phyloP scores from a whole-genome alignment of 2,113 vertebrate genomes.

The Sciurus niger region DNA sequence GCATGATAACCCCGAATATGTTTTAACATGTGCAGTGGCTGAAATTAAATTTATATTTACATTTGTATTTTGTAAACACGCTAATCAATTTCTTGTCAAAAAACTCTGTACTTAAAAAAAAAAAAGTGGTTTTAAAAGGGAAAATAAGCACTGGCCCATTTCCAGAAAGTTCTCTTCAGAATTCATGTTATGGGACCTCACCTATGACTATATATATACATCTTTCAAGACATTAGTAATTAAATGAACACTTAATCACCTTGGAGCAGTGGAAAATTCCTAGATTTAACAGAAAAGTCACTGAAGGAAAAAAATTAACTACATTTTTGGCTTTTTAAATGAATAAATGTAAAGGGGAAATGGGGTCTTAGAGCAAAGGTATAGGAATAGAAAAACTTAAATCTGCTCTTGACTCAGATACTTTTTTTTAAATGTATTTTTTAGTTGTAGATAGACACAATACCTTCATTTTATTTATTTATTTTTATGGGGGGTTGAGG shows the following conservation, averaged over 20 bases:
- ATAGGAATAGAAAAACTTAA: constrained; percentile 34
- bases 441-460: no score
- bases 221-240: constrained; percentile 39
- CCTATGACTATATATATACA: not conserved
- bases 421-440: no score
- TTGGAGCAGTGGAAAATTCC: not conserved
- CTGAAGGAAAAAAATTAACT: constrained; percentile 37
- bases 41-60: constrained; percentile 36
- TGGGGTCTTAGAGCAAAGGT: constrained; percentile 23
- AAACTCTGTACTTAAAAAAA: not conserved
- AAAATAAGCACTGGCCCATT: constrained; percentile 30
- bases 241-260: constrained; percentile 46
- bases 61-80: constrained; percentile 40
- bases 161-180: constrained; percentile 45
- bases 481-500: no score
- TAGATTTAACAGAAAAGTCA: constrained; percentile 50
- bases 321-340: constrained; percentile 54
- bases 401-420: not conserved
- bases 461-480: no score
- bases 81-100: constrained; percentile 37
- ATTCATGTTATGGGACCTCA: not conserved
- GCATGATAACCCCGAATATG: not conserved
- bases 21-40: constrained; percentile 10
- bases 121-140: constrained; percentile 47
- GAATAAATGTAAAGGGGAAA: constrained; percentile 41